Evolutionary conservation across 92 coral and sea anemone genomes (phyloP).

Genomic region (Plumapathes pennacea): DNA sequence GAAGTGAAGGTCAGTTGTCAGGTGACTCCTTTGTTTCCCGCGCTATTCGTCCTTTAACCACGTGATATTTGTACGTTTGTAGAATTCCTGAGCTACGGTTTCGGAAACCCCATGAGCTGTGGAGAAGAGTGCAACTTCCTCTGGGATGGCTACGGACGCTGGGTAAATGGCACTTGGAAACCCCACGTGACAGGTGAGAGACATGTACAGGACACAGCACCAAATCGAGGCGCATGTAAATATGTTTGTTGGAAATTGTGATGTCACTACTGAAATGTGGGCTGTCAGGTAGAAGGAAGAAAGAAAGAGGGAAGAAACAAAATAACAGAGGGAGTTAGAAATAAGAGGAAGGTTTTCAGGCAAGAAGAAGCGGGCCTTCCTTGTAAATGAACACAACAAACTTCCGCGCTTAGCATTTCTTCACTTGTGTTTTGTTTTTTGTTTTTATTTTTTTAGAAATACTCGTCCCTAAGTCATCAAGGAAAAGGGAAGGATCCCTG

Average conservation of each 20-base stretch:
- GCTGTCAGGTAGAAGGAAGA: no score
- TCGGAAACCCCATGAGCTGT: slow-evolving; percentile 60
- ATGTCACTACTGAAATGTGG: neutral
- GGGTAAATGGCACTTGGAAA: slow-evolving; percentile 79
- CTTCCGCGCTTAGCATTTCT: no score
- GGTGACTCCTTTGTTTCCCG: no score
- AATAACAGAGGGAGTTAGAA: no score
- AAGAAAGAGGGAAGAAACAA: no score
- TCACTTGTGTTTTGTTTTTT: no score
- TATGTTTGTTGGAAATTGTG: no score
- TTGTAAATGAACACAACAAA: no score
- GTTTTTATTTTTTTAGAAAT: slow-evolving; percentile 2
- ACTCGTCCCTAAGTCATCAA: slow-evolving; percentile 16
- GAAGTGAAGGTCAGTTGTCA: slow-evolving; percentile 70
- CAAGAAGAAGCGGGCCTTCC: no score
- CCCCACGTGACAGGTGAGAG: slow-evolving; percentile 70
- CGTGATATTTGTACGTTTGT: neutral
- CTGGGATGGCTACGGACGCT: slow-evolving; percentile 97
- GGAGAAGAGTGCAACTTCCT: slow-evolving; percentile 60
- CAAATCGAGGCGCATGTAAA: no score
- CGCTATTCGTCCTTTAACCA: neutral
- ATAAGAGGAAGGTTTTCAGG: no score
- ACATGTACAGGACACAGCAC: no score
- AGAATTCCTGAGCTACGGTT: slow-evolving; percentile 76
- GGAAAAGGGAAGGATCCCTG: slow-evolving; percentile 50